Evolutionary conservation across 2,888 invertebrate genomes (phyloP), one percentile per base, ranked within the genome.

Genomic region (Tanypteryx hageni): DNA sequence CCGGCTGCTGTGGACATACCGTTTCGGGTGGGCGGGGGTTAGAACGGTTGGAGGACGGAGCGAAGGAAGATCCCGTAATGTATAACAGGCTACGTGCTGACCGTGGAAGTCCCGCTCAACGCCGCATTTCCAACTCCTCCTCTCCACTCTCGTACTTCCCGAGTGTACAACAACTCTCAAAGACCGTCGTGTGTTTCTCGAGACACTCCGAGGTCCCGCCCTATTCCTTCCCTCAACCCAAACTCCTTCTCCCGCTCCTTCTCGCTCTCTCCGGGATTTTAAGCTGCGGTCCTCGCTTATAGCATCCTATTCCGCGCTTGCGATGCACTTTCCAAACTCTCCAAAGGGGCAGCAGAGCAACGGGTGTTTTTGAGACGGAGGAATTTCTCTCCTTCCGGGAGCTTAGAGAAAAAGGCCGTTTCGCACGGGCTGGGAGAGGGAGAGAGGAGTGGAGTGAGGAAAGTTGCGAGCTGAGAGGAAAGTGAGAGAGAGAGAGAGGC

Each of bases 311-410:
- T 76, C 76, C 76, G 27, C 76, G 22, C 76, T 27, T 27, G 76
- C 27, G 76, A 76, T 76, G 76, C 76, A 76, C 76, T 76, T 76
- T 76, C 76, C 76, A 22, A 76, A 76, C 76, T 76, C 76, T 76
- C 44, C 44, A 5, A 44, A 1, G 44, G 44, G 22, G 76, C 9
- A 76, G 27, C 22, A 76, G 22, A 22, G 13, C 76, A 27, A 76
- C 11, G 61, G 61, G 61, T 18, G 13, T 61, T 18, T 61, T 18
- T 76, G 27, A 76, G 27, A 76, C n/a, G 68, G 76, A 22, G 76
- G 22, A 76, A 76, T 76, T 27, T 76, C 76, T 27, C 68, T 22
- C 9, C 76, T 22, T 76, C 22, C 76, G 76, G 76, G 10, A 76
- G 76, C 13, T 10, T 22, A 27, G 22, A 27, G 76, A 76, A 76